Evolutionary conservation across 2,113 vertebrate species (phyloP), one percentile per base, ranked within the genome.

Genomic region (Cranoglanis bouderius): DNA sequence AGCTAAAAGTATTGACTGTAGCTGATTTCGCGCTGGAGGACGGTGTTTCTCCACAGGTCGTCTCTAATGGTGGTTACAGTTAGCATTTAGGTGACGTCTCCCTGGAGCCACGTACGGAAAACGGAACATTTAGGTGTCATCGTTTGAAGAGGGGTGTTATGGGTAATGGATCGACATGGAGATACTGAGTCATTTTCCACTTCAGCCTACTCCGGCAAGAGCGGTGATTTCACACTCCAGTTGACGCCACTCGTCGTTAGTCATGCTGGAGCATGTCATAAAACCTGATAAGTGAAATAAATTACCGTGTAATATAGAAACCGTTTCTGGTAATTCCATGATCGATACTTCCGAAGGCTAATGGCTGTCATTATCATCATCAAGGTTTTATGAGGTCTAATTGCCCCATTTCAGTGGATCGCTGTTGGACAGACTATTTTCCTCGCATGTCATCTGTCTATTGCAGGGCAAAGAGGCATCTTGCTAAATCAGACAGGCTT

Each of bases 141-240:
- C 63, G 80, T 61, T 87, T 77, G 63, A 78, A 88, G 7, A 32
- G 80, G 57, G 35, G 55, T 0, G 61, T 70, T 77, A 88, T 87
- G 90, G 80, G 84, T 89, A 90, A 67, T 53, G 81, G 86, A 83
- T 91, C 9, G 51, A 57, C 46, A 26, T 46, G 67, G 53, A 74
- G n/a, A 21, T 63, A 75, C 74, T 9, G 29, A 19, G 59, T 86
- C 72, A 90, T 59, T 78, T 84, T 86, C 83, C 84, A 49, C 82
- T 61, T 85, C 87, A 32, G 1, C 78, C 85, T 19, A 24, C 88
- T 90, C 75, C 2, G 63, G 38, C 72, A 53, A 49, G 19, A 59
- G 84, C 61, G 24, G 32, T 43, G 90, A 92, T 93, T 92, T 94
- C 92, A 92, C 90, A 93, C 91, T 93, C 90, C 84, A 90, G 72